Percentiles rank a stretch among this genome's conserved stretches.
phyloP scores from a whole-genome alignment of 2,888 invertebrate species.

The Dioctria rufipes region DNA sequence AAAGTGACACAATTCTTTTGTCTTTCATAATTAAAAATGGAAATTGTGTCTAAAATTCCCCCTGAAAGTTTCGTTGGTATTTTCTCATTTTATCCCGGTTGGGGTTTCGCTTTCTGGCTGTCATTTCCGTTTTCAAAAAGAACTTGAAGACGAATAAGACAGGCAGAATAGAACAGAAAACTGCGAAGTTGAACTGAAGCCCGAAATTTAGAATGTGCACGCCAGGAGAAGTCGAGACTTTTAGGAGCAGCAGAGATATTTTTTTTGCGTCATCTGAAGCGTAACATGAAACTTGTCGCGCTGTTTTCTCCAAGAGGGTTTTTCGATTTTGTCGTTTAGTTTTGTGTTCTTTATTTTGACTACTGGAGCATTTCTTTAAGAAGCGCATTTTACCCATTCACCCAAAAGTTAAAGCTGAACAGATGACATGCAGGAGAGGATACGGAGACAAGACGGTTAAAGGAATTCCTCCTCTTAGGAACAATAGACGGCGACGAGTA shows the following conservation, averaged over 20 bases:
- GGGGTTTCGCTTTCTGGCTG: slow-evolving; percentile 60
- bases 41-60: slow-evolving; percentile 54
- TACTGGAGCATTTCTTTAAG: slow-evolving; percentile 28
- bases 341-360: not conserved
- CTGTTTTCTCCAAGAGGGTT: slow-evolving; percentile 34
- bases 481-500: slow-evolving; percentile 34
- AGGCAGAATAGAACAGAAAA: slow-evolving; percentile 57
- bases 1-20: slow-evolving; percentile 69
- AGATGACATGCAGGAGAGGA: slow-evolving; percentile 49
- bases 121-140: slow-evolving; percentile 68
- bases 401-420: slow-evolving; percentile 52
- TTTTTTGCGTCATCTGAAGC: slow-evolving; percentile 57
- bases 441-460: slow-evolving; percentile 31
- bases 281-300: slow-evolving; percentile 59
- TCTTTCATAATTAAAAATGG: slow-evolving; percentile 70
- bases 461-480: slow-evolving; percentile 39
- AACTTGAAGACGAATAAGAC: slow-evolving; percentile 58
- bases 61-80: slow-evolving; percentile 30
- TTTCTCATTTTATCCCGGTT: slow-evolving; percentile 19
- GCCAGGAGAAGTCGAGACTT: not conserved
- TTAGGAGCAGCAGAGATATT: slow-evolving; percentile 42
- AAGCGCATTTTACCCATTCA: slow-evolving; percentile 48
- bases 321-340: slow-evolving; percentile 22
- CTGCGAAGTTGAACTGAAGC: slow-evolving; percentile 15
- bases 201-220: slow-evolving; percentile 37